Evolutionary conservation across 2,888 invertebrate genomes (phyloP).

Genomic region (Nematopogon swammerdamellus): DNA sequence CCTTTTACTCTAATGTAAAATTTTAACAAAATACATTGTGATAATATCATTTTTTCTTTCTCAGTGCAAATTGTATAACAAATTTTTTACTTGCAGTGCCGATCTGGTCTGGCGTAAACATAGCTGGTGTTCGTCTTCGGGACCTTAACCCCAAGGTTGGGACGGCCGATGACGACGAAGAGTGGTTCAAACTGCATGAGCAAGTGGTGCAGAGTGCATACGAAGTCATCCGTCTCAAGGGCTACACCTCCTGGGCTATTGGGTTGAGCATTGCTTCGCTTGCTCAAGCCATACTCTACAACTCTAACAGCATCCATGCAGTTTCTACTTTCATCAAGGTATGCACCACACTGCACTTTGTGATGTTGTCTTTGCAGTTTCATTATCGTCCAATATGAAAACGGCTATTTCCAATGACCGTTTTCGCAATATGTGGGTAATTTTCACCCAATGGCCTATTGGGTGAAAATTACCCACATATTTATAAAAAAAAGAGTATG

Average conservation of each 20-base stretch:
- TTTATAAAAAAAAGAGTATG: too few species aligned
- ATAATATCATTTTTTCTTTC: too few species aligned
- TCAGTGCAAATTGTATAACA: too few species aligned
- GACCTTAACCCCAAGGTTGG: constrained; percentile 77
- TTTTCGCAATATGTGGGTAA: too few species aligned
- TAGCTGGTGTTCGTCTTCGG: constrained; percentile 81
- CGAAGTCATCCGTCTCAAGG: constrained; percentile 83
- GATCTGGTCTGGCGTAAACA: constrained; percentile 92
- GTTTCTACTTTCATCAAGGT: constrained; percentile 78
- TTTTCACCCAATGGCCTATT: too few species aligned
- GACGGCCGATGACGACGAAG: constrained; percentile 68
- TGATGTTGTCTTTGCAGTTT: not conserved
- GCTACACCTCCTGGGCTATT: constrained; percentile 90
- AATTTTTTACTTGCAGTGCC: constrained; percentile 59
- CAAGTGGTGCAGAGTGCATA: constrained; percentile 78
- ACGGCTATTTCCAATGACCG: too few species aligned
- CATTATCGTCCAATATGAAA: not conserved
- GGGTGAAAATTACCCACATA: too few species aligned
- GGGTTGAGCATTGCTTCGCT: constrained; percentile 75
- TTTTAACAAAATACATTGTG: too few species aligned
- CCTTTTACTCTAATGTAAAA: too few species aligned
- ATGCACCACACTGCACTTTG: too few species aligned
- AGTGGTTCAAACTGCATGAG: constrained; percentile 75
- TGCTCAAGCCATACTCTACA: constrained; percentile 67
- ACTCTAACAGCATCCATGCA: constrained; percentile 72